Evolutionary conservation across 2,797 vertebrate species (phyloP), one percentile per base, ranked within the genome.

Genomic region (Alca torda): DNA sequence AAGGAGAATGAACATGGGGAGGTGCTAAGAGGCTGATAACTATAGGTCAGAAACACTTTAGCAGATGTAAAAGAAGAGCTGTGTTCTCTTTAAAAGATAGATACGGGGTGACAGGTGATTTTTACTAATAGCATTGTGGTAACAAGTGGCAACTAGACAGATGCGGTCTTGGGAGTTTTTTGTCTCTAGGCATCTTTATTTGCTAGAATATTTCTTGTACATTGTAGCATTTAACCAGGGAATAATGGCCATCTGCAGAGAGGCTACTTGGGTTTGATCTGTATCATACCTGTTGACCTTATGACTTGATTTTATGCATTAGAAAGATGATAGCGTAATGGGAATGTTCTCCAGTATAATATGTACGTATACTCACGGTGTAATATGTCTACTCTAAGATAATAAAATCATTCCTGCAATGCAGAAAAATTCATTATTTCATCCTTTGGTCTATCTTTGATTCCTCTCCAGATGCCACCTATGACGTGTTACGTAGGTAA

Each of bases 301-400:
- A 3, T 43, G 54, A 11, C 31, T 84, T 88, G 25, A 3, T 35
- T 81, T 84, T 45, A 73, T 35, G 63, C 19, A 3, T 60, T 57
- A 30, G 41, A 33, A 87, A 41, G 41, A 24, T 48, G 16, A 33
- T 30, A 33, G 10, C 10, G 9, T 46, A 50, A 10, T 5, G 31
- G 23, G 31, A 68, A 33, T 1, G 4, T 57, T 72, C 11, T 60
- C 37, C n/a, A 53, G 6, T 50, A 16, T 19, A 39, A 13, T 23
- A 33, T 13, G 2, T n/a, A 21, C 1, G 0, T 23, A 6, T 23
- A 10, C 3, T 15, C 31, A 10, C 4, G 23, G 11, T 37, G 13
- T n/a, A 54, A n/a, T 48, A 16, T 1, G 0, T 20, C 17, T 43
- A 6, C 7, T 75, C 14, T 50, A 46, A 88, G 60, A 46, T 21